Evolutionary conservation across 2,113 vertebrate species (phyloP).

Genomic region (Shinisaurus crocodilurus): DNA sequence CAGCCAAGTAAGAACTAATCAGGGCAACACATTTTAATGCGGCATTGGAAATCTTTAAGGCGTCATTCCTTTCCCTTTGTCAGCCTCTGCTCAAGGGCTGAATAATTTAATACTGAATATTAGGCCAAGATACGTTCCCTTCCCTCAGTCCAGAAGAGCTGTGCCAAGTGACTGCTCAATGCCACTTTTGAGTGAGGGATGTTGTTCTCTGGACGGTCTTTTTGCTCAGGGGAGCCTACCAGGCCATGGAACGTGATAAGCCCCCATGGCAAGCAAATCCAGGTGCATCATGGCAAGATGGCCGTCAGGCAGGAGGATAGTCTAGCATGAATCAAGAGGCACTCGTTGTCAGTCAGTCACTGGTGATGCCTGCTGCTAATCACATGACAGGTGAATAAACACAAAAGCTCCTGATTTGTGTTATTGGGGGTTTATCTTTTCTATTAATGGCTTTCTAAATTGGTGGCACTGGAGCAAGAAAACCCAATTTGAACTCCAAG

Average conservation of each 20-base stretch:
- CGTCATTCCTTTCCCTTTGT: slow-evolving; percentile 34
- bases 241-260: neutral
- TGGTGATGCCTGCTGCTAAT: accelerated
- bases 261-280: neutral
- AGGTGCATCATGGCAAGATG: neutral
- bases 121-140: slow-evolving; percentile 29
- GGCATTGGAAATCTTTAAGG: slow-evolving; percentile 49
- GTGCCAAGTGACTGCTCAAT: neutral
- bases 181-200: neutral
- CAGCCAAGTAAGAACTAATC: neutral
- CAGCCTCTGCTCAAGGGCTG: slow-evolving; percentile 40
- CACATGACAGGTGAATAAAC: neutral
- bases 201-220: too few relatives aligned
- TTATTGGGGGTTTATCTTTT: slow-evolving; percentile 72
- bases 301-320: neutral
- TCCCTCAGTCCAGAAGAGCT: accelerated
- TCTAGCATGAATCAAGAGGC: accelerated
- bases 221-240: neutral
- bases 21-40: slow-evolving; percentile 22
- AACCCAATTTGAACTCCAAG: slow-evolving; percentile 81
- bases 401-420: slow-evolving; percentile 48
- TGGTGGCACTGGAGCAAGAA: slow-evolving; percentile 83
- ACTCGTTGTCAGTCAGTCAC: accelerated
- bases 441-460: slow-evolving; percentile 82
- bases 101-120: slow-evolving; percentile 45